phyloP scores from a whole-genome alignment of 2,113 vertebrate genomes.

The Sphyrna mokarran region DNA sequence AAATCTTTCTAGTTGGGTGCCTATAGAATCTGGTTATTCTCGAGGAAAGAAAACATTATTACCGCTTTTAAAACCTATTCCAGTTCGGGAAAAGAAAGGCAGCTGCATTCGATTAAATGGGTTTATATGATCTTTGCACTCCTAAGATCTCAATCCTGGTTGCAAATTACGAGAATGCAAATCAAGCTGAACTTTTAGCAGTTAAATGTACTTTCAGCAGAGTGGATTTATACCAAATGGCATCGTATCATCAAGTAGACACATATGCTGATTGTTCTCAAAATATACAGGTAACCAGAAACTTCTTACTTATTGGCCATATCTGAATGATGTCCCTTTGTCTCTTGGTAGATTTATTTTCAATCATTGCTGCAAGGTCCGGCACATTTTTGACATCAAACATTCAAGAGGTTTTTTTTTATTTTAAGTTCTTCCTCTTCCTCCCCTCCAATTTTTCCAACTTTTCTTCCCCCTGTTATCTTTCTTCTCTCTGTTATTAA shows the following conservation, averaged over 20 bases:
- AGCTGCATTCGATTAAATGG: not conserved
- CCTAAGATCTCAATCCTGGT: not conserved
- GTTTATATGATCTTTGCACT: not conserved
- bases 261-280: slow-evolving; percentile 3
- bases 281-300: not conserved
- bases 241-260: not conserved
- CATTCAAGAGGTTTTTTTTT: not conserved
- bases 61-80: not conserved
- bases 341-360: not conserved
- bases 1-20: not conserved
- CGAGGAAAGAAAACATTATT: not conserved
- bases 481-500: not conserved
- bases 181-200: not conserved
- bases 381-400: not conserved
- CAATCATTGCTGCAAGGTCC: not conserved
- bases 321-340: not conserved
- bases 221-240: not conserved
- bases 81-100: not conserved
- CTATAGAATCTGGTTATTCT: not conserved
- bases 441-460: too few species aligned
- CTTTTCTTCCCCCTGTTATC: not conserved
- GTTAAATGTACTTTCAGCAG: not conserved
- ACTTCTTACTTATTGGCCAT: not conserved
- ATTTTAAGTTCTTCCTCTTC: not conserved
- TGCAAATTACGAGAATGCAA: not conserved